phyloP scores from a whole-genome alignment of 2,888 invertebrate species.

The Caenorhabditis sulstoni region DNA sequence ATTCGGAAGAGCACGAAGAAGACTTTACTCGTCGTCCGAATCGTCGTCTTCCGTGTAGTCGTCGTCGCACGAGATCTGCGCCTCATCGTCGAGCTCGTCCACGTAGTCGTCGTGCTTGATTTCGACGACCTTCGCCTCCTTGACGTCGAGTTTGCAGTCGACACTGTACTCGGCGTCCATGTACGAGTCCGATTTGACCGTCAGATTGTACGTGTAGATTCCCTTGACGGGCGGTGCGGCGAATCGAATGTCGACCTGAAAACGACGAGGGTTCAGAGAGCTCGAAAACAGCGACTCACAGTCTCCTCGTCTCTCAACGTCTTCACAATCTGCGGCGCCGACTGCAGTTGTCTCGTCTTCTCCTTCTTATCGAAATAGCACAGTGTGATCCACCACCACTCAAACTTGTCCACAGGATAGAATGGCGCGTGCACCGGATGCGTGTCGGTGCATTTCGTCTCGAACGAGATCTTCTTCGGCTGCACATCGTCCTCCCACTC shows the following conservation, averaged over 20 bases:
- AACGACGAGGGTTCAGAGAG: constrained; percentile 5
- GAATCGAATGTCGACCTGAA: constrained; percentile 89
- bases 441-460: constrained; percentile 92
- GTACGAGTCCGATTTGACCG: constrained; percentile 96
- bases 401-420: constrained; percentile 95
- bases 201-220: constrained; percentile 87
- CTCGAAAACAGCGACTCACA: constrained; percentile 53
- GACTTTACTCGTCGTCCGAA: constrained; percentile 57
- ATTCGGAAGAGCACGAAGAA: too few species aligned
- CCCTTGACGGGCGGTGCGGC: constrained; percentile 96
- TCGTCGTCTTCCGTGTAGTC: constrained; percentile 72
- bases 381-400: constrained; percentile 99
- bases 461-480: constrained; percentile 56
- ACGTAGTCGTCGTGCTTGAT: constrained; percentile 83
- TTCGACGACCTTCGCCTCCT: constrained; percentile 87
- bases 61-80: constrained; percentile 51
- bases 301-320: constrained; percentile 89
- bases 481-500: constrained; percentile 60
- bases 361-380: constrained; percentile 86
- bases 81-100: constrained; percentile 78
- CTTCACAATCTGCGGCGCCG: constrained; percentile 94
- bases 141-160: constrained; percentile 90
- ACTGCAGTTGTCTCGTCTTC: constrained; percentile 87
- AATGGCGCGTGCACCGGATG: constrained; percentile 97
- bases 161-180: constrained; percentile 95